Conservation (phyloP, 1,140 invertebrate species). For the Diploscapter pachys region DNA sequence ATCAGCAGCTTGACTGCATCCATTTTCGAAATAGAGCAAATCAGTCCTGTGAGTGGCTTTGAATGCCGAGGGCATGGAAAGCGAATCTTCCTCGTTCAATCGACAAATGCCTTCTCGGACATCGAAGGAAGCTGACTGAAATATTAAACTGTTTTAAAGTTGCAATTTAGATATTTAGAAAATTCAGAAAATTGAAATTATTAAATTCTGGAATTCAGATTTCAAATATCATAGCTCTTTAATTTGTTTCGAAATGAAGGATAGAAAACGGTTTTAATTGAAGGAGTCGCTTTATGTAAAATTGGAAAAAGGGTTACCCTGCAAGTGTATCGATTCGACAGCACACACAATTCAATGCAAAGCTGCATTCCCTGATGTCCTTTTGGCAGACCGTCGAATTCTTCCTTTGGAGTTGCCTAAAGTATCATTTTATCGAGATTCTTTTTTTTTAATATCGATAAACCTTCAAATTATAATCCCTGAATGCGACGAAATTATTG, state of each 20-base stretch:
- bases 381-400: conserved; percentile 35
- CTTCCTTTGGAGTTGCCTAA: conserved; percentile 23
- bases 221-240: no score
- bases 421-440: conserved; percentile 3
- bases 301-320: conserved; percentile 24
- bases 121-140: conserved; percentile 35
- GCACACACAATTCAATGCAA: conserved; percentile 36
- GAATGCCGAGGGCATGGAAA: conserved; percentile 23
- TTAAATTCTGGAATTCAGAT: no score
- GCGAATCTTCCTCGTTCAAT: conserved; percentile 32
- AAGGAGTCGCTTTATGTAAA: conserved; percentile 10
- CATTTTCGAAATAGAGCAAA: conserved; percentile 38
- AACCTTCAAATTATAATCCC: conserved; percentile 11
- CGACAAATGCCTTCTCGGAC: conserved; percentile 26
- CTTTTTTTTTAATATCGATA: no score
- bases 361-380: conserved; percentile 35
- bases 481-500: conserved; percentile 33
- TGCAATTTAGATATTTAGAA: no score
- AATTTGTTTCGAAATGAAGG: not conserved
- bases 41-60: conserved; percentile 19
- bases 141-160: not conserved
- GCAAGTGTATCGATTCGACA: conserved; percentile 29
- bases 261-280: conserved; percentile 9
- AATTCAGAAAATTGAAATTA: no score
- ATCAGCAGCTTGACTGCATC: conserved; percentile 10